Percentiles rank a stretch among this genome's conserved stretches.
Evolutionary conservation across 1,140 invertebrate species (phyloP).

Genomic region (Calliopsis andreniformis): DNA sequence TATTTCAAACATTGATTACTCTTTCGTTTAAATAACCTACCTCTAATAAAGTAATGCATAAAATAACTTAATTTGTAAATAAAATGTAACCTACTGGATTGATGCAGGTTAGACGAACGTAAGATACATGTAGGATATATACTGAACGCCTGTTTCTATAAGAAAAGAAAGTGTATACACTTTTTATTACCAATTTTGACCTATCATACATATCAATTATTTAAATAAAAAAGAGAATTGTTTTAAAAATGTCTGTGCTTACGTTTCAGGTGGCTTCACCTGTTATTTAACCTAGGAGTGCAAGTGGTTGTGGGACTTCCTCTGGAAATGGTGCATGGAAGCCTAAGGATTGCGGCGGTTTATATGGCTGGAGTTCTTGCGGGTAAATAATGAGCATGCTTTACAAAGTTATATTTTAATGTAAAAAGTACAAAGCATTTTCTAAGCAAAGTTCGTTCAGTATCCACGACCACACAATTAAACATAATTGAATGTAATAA

Average conservation of each 20-base stretch:
- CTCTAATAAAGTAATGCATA: no score
- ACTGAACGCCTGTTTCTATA: background rate
- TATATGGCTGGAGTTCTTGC: conserved; percentile 97
- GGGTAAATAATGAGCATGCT: conserved; percentile 80
- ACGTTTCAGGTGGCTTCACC: conserved; percentile 93
- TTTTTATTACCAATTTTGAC: no score
- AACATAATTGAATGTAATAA: no score
- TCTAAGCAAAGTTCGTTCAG: no score
- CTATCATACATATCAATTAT: background rate
- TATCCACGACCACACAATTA: no score
- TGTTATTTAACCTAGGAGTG: conserved; percentile 96
- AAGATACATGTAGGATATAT: background rate
- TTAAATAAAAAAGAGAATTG: background rate
- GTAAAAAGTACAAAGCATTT: background rate
- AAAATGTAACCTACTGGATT: no score
- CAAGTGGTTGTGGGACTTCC: conserved; percentile 95
- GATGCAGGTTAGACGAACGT: no score
- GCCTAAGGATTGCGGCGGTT: conserved; percentile 92
- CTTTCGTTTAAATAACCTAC: no score
- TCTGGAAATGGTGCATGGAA: conserved; percentile 98
- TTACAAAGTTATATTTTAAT: conserved; percentile 30
- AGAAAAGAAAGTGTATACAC: no score
- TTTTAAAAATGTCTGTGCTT: conserved; percentile 18
- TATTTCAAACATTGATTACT: no score
- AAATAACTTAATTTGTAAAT: no score